Evolutionary conservation across 2,113 vertebrate species (phyloP).

Genomic region (Lasiurus cinereus): DNA sequence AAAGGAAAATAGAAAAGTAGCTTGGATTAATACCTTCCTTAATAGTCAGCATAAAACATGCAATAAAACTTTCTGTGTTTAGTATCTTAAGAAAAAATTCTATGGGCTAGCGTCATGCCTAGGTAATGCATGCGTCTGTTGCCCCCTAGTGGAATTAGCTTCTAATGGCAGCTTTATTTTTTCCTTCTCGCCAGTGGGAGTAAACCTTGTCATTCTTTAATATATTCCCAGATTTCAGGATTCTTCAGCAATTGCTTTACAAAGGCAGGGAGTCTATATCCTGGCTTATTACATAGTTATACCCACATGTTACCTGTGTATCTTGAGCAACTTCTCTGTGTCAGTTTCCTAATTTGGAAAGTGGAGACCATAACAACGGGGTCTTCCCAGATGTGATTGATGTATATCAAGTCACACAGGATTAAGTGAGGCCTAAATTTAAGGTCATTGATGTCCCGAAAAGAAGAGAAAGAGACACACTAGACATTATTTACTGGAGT

Average conservation of each 20-base stretch:
- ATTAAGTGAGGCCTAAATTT: too few relatives aligned
- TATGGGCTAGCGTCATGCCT: accelerated
- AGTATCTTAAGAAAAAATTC: neutral
- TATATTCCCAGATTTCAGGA: neutral
- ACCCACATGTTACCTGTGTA: neutral
- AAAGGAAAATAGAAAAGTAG: neutral
- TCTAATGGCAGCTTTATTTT: neutral
- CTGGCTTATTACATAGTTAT: neutral
- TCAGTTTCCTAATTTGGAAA: neutral
- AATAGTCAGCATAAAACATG: neutral
- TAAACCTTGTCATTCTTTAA: neutral
- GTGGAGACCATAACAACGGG: neutral
- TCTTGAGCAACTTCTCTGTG: neutral
- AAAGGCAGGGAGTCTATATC: neutral
- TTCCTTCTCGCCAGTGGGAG: accelerated
- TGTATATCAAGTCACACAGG: neutral
- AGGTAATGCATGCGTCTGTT: neutral
- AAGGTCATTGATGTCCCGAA: neutral
- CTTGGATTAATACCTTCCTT: neutral
- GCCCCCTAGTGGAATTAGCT: slow-evolving; percentile 57
- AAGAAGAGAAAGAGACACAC: neutral
- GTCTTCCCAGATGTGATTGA: neutral
- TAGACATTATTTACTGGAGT: too few relatives aligned
- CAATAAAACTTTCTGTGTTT: neutral
- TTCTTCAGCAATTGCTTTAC: neutral